Conservation (phyloP, 2,888 invertebrate genomes). For the Opisthograptis luteolata region DNA sequence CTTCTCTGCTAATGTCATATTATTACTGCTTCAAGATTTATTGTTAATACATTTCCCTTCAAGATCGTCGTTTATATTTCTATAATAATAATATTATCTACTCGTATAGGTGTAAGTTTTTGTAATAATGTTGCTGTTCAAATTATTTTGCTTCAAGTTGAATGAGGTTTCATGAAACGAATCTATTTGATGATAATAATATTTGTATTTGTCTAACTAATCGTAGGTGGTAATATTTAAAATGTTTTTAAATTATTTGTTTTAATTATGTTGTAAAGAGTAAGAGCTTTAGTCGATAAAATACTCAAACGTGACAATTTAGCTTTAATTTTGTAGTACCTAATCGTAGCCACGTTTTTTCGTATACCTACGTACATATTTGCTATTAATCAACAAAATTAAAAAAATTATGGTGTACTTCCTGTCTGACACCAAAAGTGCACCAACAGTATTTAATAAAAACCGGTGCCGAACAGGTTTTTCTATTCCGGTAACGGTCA, state of each 20-base stretch:
- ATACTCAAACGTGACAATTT: constrained; percentile 45
- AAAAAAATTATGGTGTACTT: too few relatives aligned
- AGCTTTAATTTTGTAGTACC: constrained; percentile 33
- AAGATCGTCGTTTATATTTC: neutral
- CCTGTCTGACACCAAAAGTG: too few relatives aligned
- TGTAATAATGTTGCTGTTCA: constrained; percentile 36
- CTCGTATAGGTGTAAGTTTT: constrained; percentile 27
- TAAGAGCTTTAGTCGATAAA: constrained; percentile 26
- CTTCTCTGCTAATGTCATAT: too few relatives aligned
- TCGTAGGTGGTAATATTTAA: neutral
- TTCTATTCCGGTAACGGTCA: too few relatives aligned
- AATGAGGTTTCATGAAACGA: constrained; percentile 2
- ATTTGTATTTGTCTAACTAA: constrained; percentile 8
- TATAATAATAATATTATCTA: neutral
- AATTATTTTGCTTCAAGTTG: constrained; percentile 1
- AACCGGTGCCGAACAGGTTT: too few relatives aligned
- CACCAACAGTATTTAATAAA: too few relatives aligned
- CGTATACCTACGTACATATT: neutral
- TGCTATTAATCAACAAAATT: neutral
- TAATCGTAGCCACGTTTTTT: neutral
- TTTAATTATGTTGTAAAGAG: constrained; percentile 2
- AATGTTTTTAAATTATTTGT: neutral
- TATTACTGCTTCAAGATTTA: too few relatives aligned
- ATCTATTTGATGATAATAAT: constrained; percentile 7
- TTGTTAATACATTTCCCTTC: neutral